Percentiles rank a stretch among this genome's conserved stretches.
These are phyloP conservation scores for Clitarchus hookeri DNA, from an alignment of 2,888 invertebrate species.

Conservation along the genomic window DNA sequence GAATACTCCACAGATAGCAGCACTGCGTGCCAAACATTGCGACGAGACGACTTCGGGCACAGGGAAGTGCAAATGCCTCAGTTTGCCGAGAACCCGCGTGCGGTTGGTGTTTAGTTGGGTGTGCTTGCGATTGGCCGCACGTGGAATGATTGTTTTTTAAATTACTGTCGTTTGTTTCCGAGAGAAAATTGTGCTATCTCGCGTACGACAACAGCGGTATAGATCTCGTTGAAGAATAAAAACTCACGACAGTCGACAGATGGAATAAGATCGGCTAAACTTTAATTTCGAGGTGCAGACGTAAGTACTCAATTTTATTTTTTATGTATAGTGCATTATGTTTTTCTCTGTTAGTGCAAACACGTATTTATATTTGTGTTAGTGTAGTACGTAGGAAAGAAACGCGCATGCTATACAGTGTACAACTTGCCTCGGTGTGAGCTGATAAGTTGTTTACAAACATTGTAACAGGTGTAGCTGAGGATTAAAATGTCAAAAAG, in stretches of 20 bases:
- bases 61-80: not conserved
- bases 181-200: not conserved
- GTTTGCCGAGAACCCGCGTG: not conserved
- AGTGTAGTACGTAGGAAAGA: no score
- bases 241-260: not conserved
- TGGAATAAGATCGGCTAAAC: not conserved
- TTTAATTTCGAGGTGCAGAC: not conserved
- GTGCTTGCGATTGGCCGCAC: not conserved
- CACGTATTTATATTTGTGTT: no score
- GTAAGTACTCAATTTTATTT: not conserved
- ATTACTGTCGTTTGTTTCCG: not conserved
- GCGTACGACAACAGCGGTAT: not conserved
- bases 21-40: not conserved
- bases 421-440: no score
- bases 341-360: no score
- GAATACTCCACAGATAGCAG: not conserved
- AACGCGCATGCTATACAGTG: no score
- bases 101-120: not conserved
- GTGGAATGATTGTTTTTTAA: no score
- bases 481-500: no score
- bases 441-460: no score
- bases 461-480: no score
- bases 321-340: no score
- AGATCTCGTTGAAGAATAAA: not conserved
- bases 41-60: not conserved